phyloP scores from a whole-genome alignment of 2,113 vertebrate species.

The Grallaria varia region DNA sequence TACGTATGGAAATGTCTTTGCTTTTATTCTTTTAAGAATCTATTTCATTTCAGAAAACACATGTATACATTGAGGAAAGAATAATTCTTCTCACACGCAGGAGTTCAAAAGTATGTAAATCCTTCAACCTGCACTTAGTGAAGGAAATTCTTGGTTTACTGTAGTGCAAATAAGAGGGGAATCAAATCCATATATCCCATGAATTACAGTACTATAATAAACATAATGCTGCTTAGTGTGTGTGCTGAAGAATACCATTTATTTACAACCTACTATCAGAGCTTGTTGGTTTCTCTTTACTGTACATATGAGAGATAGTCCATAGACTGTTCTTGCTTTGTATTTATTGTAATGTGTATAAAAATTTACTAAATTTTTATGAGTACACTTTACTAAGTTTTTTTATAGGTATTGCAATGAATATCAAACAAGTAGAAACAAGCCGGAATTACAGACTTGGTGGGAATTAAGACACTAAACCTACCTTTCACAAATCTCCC shows the following conservation, averaged over 20 bases:
- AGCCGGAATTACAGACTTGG: not conserved
- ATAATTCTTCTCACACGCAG: not conserved
- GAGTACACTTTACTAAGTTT: not conserved
- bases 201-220: not conserved
- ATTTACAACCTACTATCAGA: not conserved
- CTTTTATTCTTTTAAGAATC: not conserved
- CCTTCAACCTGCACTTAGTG: not conserved
- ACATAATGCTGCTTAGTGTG: not conserved
- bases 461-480: constrained; percentile 32
- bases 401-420: not conserved
- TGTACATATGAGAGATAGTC: not conserved
- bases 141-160: not conserved
- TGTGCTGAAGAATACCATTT: not conserved
- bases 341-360: not conserved
- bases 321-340: not conserved
- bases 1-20: not conserved
- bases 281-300: not conserved
- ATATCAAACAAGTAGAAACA: not conserved
- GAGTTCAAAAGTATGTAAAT: not conserved
- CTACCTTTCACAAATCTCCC: constrained; percentile 17
- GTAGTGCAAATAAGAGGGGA: not conserved
- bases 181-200: not conserved
- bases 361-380: constrained; percentile 30
- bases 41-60: not conserved
- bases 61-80: not conserved